Evolutionary conservation across 2,113 vertebrate genomes (phyloP).

Genomic region (Desmodus rotundus): DNA sequence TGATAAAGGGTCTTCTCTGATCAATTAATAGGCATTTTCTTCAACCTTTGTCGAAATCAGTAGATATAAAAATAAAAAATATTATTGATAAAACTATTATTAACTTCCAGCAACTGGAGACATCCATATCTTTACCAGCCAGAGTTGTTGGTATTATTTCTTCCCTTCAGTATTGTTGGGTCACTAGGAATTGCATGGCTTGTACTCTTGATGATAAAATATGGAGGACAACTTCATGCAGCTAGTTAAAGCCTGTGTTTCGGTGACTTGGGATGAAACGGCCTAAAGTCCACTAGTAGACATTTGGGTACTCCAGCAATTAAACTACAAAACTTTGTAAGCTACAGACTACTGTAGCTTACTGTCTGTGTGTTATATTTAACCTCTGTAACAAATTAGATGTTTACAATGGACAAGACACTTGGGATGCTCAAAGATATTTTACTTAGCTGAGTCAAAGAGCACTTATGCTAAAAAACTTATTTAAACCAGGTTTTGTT

Average conservation of each 20-base stretch:
- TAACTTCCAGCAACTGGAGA: background rate
- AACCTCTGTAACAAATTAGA: background rate
- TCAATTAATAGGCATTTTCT: background rate
- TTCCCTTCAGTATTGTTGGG: background rate
- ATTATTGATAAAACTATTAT: background rate
- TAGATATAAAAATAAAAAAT: background rate
- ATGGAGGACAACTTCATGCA: background rate
- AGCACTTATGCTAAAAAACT: background rate
- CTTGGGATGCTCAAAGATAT: background rate
- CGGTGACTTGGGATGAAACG: background rate
- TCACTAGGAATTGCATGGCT: background rate
- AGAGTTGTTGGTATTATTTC: background rate
- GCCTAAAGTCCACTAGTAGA: background rate
- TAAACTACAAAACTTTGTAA: background rate
- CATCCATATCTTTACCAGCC: background rate
- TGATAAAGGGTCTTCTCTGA: background rate
- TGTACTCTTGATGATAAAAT: background rate
- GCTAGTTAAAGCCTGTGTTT: background rate
- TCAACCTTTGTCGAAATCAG: background rate
- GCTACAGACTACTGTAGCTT: accelerated
- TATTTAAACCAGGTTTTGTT: background rate
- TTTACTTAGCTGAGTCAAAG: background rate
- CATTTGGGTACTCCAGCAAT: background rate
- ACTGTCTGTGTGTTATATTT: background rate
- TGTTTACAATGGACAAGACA: background rate